Base-by-base conservation (phyloP, 1,140 invertebrate genomes). In the Aphelenchoides besseyi region DNA sequence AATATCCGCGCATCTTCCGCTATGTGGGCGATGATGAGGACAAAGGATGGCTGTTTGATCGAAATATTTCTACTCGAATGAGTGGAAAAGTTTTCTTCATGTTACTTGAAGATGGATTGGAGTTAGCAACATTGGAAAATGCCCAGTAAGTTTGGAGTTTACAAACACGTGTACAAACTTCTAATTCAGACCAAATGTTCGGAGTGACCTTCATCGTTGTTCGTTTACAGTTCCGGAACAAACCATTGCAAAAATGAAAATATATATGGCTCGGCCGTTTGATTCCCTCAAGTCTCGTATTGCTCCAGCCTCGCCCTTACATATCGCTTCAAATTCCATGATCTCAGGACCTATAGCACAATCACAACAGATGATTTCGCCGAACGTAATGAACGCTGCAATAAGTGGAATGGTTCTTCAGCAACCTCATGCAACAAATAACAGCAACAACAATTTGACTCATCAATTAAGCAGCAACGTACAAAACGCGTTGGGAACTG, bases 21-120 rank as follows among this genome's bases (percentile, higher is more conserved):
- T 80, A 80, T 48, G 75, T 74, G 23, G 71, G 75, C 28, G 77
- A 79, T 66, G 79, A 79, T 1, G 74, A 80, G 30, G 77, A 79
- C 35, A 79, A 80, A 53, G 48, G 63, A 5, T 79, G 77, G 77
- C 59, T 79, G 26, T 80, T 74, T 48, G 73, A 77, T 23, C 37
- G 72, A 23, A 69, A 72, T 32, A 29, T 74, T 48, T 70, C 77
- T 3, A 79, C 75, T 9, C 48, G 77, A 59, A 76, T 75, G 37
- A 70, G 75, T 30, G 76, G 76, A 26, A 78, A 80, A 54, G 68
- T 80, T 1, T 78, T 77, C n/a, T 52, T 78, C n/a, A 69, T 80
- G 69, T 12, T 71, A 18, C 52, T 78, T 8, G 74, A 78, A 16
- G 76, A 78, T 66, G 77, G 37, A 52, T n/a, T 78, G 16, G 78